Conservation (phyloP, 1,140 invertebrate species). For the Thaumatotibia leucotreta region DNA sequence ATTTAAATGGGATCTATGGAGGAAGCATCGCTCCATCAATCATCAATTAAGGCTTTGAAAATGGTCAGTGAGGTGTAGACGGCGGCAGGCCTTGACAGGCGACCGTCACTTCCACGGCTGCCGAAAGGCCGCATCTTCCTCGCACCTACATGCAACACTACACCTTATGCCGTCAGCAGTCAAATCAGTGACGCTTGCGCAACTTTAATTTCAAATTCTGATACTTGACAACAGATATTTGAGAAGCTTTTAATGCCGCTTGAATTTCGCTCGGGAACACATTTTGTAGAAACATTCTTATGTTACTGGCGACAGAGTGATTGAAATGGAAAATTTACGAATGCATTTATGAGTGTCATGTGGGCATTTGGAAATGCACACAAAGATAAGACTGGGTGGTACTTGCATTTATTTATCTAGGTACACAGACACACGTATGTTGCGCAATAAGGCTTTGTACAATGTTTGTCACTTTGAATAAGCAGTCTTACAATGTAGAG, state of each 20-base stretch:
- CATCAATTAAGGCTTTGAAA: slow-evolving; percentile 27
- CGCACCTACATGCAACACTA: slow-evolving; percentile 15
- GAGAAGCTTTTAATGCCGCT: slow-evolving; percentile 6
- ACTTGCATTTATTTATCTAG: neutral
- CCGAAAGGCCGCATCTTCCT: slow-evolving; percentile 32
- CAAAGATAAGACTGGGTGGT: neutral
- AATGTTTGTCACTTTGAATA: neutral
- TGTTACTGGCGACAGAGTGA: neutral
- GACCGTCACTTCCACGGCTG: slow-evolving; percentile 26
- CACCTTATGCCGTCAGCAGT: neutral
- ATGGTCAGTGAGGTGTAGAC: slow-evolving; percentile 29
- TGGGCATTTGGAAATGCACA: neutral
- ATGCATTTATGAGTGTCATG: neutral
- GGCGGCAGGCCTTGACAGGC: slow-evolving; percentile 16
- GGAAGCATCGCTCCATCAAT: slow-evolving; percentile 11
- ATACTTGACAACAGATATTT: neutral
- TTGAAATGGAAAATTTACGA: neutral
- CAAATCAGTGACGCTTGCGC: neutral
- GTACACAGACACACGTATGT: neutral
- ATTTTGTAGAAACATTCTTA: slow-evolving; percentile 4
- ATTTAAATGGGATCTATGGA: slow-evolving; percentile 13
- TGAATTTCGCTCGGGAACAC: slow-evolving; percentile 1
- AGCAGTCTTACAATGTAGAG: neutral
- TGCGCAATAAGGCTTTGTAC: neutral
- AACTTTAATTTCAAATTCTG: neutral